Evolutionary conservation across 1,140 invertebrate species (phyloP), one percentile per base, ranked within the genome.

Genomic region (Zaprionus lachaisei): DNA sequence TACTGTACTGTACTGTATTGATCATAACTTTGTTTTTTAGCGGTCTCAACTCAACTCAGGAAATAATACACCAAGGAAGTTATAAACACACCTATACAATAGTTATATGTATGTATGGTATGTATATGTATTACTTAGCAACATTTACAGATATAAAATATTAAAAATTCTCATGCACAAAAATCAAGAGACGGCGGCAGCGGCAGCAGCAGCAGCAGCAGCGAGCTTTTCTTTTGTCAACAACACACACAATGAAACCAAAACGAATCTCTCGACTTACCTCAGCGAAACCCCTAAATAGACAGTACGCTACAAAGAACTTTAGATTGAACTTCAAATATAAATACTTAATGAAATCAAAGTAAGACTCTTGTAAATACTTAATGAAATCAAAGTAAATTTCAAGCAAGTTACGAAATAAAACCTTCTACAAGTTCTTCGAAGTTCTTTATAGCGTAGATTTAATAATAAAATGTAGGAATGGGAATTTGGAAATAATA

Each of bases 191-290:
- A 69, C 34, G 66, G 81, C 69, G 57, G 15, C 69, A 49, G 72
- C 76, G 62, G 75, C 73, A 64, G 63, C 70, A 72, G 75, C 72
- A 49, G 63, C 56, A 49, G 63, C 56, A 69, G 72, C 74, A 73
- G 47, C 74, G 68, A 84, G 86, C 86, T 79, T 77, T 47, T 17
- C 41, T 47, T 83, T 81, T 80, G 85, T 85, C 85, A 89, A 89
- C 85, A 89, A 85, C 85, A 89, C 83, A 87, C 85, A 91, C 84
- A 90, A 82, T 71, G 56, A 79, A 80, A 67, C 83, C 77, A 66
- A 68, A 79, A 77, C 65, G 71, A 68, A 64, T 56, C 61, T 55
- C 51, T 41, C 62, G 62, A 84, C 84, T 89, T 84, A 90, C 84
- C 85, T 90, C 60, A 62, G 60, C 15, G 15, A 54, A 56, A 31